phyloP scores from a whole-genome alignment of 2,113 vertebrate species.

The Nothobranchius kuhntae region DNA sequence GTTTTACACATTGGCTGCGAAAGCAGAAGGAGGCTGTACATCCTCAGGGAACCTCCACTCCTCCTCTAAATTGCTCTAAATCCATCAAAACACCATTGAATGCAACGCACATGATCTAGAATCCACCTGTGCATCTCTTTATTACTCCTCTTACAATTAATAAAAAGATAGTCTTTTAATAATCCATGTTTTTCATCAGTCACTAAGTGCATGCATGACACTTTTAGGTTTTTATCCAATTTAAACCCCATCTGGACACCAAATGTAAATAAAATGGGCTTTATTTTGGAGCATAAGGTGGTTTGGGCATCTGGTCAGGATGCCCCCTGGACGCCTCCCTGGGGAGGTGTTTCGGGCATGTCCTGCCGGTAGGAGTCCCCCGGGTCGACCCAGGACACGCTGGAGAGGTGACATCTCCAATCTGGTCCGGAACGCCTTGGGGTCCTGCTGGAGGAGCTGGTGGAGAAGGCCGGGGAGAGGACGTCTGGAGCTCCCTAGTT shows the following conservation, averaged over 20 bases:
- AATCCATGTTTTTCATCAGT: no score
- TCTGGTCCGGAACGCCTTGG: no score
- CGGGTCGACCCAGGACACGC: no score
- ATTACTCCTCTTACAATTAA: conserved; percentile 59
- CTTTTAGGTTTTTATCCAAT: conserved; percentile 39
- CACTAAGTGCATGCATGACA: conserved; percentile 70
- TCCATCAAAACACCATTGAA: conserved; percentile 42
- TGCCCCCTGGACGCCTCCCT: no score
- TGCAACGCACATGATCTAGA: conserved; percentile 56
- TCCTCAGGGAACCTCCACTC: conserved; percentile 71
- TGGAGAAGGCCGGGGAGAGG: no score
- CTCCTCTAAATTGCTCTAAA: conserved; percentile 62
- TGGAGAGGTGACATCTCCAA: no score
- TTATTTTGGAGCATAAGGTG: conserved; percentile 25
- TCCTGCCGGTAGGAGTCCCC: no score
- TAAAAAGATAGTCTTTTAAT: conserved; percentile 54
- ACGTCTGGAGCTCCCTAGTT: no score
- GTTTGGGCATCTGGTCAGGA: no score
- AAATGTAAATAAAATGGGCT: conserved; percentile 60
- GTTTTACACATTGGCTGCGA: conserved; percentile 73
- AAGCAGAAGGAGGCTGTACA: conserved; percentile 76
- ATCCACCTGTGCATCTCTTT: conserved; percentile 21
- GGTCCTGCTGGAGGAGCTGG: no score
- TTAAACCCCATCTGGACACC: conserved; percentile 20
- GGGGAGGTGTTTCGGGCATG: no score